Evolutionary conservation across 2,113 vertebrate genomes (phyloP).

Genomic region (Menura novaehollandiae): DNA sequence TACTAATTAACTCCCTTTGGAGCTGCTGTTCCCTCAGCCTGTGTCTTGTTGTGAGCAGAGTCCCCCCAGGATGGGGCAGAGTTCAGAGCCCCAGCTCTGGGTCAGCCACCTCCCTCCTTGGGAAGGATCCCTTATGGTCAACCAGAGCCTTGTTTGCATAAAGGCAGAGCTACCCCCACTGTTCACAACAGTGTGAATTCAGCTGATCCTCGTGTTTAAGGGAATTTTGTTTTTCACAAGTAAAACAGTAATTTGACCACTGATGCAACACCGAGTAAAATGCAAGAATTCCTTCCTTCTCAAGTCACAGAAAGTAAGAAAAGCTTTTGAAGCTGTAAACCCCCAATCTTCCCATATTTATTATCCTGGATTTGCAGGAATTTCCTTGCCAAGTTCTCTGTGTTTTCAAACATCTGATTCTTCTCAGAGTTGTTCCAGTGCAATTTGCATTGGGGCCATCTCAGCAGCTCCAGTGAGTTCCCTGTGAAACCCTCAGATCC

Average conservation of each 20-base stretch:
- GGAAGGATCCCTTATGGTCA: background rate
- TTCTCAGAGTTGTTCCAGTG: background rate
- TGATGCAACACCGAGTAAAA: background rate
- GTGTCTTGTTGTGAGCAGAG: background rate
- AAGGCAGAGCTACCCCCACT: background rate
- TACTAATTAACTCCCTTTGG: conserved; percentile 44
- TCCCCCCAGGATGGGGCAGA: background rate
- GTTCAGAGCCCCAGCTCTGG: background rate
- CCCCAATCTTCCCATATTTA: background rate
- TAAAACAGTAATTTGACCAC: conserved; percentile 1
- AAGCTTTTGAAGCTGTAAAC: background rate
- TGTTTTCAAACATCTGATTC: background rate
- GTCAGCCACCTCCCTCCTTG: background rate
- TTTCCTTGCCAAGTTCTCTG: background rate
- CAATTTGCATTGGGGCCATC: background rate
- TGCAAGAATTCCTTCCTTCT: background rate
- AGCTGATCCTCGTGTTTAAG: background rate
- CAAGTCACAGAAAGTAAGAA: background rate
- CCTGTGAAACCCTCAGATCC: background rate
- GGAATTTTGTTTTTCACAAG: background rate
- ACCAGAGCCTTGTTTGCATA: background rate
- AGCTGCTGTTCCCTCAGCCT: background rate
- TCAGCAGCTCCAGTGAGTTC: background rate
- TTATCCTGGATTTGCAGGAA: background rate
- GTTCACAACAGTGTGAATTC: background rate